Conservation (phyloP, 1,140 invertebrate species). For the Cyclina sinensis region DNA sequence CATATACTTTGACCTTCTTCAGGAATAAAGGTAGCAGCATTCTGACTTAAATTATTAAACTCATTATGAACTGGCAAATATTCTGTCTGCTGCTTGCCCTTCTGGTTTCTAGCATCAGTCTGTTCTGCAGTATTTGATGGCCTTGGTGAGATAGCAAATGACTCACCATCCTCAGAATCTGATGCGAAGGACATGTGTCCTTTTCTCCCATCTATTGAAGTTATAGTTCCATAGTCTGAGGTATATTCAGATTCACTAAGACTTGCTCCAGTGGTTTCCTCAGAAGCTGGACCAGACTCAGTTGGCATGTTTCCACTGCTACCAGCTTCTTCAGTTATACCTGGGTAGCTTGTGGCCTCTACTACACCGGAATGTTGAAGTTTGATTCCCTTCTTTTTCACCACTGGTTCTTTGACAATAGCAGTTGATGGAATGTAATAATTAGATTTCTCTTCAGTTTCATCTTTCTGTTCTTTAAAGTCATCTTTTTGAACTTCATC, state of each 20-base stretch:
- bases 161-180: conserved; percentile 68
- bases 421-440: not conserved
- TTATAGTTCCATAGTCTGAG: conserved; percentile 77
- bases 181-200: conserved; percentile 68
- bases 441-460: conserved; percentile 20
- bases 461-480: conserved; percentile 32
- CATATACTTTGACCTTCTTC: conserved; percentile 34
- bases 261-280: not conserved
- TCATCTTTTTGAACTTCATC: conserved; percentile 40
- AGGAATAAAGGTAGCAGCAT: conserved; percentile 12
- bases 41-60: not conserved
- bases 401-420: not conserved
- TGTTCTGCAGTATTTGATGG: conserved; percentile 21
- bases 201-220: conserved; percentile 70
- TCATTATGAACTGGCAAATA: conserved; percentile 33
- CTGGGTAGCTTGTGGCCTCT: conserved; percentile 37
- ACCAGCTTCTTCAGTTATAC: not conserved
- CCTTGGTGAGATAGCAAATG: conserved; percentile 51
- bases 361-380: conserved; percentile 51
- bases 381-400: not conserved
- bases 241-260: conserved; percentile 72
- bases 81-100: not conserved
- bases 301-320: not conserved
- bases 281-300: not conserved
- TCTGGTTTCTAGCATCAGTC: not conserved